Evolutionary conservation across 1,140 invertebrate species (phyloP).

Genomic region (Hylaeus volcanicus): DNA sequence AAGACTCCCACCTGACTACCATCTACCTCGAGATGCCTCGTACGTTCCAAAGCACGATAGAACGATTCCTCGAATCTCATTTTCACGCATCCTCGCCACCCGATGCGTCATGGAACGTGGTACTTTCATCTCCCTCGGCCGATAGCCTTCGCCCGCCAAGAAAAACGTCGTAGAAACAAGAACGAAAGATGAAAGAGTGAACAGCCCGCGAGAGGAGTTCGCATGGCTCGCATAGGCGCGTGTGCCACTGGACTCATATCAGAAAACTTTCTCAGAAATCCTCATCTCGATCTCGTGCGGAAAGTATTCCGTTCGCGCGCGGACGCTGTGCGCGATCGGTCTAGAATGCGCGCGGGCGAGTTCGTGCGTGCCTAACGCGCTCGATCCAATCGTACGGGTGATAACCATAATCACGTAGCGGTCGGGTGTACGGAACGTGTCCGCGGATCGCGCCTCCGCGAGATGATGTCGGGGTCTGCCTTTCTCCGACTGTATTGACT

Average conservation of each 20-base stretch:
- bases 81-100: too few relatives aligned
- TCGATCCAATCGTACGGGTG: constrained; percentile 67
- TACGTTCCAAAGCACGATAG: too few relatives aligned
- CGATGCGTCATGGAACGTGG: too few relatives aligned
- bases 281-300: constrained; percentile 43
- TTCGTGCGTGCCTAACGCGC: constrained; percentile 72
- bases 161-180: not conserved
- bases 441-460: constrained; percentile 35
- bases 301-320: constrained; percentile 44
- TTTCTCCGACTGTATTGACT: too few relatives aligned
- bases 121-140: too few relatives aligned
- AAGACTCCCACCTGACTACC: too few relatives aligned
- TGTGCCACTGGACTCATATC: too few relatives aligned
- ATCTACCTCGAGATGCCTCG: too few relatives aligned
- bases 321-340: not conserved
- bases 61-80: too few relatives aligned
- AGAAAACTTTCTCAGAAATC: constrained; percentile 34
- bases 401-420: constrained; percentile 70
- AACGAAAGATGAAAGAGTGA: not conserved
- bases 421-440: constrained; percentile 41
- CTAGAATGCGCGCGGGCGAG: constrained; percentile 37
- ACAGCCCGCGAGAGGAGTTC: not conserved
- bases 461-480: not conserved
- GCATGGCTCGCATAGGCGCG: not conserved
- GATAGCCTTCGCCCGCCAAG: too few relatives aligned